Percentiles rank a stretch among this genome's conserved stretches.
phyloP scores from a whole-genome alignment of 2,888 invertebrate species.

The Linhomoeus sp. region DNA sequence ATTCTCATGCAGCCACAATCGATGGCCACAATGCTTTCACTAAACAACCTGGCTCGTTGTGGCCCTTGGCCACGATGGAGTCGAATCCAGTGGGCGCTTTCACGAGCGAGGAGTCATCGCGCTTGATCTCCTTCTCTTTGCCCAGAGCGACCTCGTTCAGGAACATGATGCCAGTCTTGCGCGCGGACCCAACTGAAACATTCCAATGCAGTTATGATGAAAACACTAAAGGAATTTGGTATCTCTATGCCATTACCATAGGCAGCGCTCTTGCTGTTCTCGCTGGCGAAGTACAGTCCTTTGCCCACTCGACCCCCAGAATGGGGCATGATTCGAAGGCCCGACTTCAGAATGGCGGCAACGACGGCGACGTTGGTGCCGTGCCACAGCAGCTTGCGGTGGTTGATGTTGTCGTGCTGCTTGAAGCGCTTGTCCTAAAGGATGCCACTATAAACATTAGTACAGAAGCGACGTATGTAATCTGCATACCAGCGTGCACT shows the following conservation, averaged over 20 bases:
- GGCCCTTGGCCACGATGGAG: slow-evolving; percentile 27
- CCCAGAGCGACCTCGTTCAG: slow-evolving; percentile 33
- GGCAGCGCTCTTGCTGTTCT: slow-evolving; percentile 31
- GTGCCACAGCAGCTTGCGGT: slow-evolving; percentile 33
- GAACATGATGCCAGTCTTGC: slow-evolving; percentile 32
- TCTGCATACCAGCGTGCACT: background rate
- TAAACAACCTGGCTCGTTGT: slow-evolving; percentile 20
- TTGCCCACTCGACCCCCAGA: slow-evolving; percentile 32
- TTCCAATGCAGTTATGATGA: background rate
- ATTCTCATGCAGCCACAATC: too few species aligned
- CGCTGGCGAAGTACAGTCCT: slow-evolving; percentile 35
- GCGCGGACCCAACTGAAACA: slow-evolving; percentile 21
- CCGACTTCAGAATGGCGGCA: slow-evolving; percentile 32
- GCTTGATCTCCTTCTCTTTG: slow-evolving; percentile 26
- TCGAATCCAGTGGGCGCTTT: slow-evolving; percentile 28
- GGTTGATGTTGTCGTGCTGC: slow-evolving; percentile 21
- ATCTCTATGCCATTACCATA: too few species aligned
- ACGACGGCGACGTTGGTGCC: slow-evolving; percentile 35
- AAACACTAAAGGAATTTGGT: too few species aligned
- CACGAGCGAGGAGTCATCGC: slow-evolving; percentile 22
- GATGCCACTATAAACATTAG: too few species aligned
- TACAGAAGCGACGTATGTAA: background rate
- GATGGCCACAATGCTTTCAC: too few species aligned
- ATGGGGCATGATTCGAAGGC: slow-evolving; percentile 35
- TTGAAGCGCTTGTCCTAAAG: slow-evolving; percentile 18